Conservation (phyloP, 2,797 vertebrate genomes). For the Alauda arvensis region DNA sequence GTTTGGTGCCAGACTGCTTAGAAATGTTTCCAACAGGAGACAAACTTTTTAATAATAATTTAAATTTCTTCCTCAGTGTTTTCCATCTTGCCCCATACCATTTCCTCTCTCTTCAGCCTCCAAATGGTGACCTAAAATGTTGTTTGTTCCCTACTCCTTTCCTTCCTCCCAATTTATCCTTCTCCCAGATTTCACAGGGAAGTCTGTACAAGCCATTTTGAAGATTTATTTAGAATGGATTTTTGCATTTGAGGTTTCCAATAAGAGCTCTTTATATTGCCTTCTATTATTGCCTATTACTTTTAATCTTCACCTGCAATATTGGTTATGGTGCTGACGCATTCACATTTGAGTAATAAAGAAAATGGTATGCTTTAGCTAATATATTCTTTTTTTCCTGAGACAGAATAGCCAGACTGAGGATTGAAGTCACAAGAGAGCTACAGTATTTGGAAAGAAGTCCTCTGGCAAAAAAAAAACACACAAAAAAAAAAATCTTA, state of each 20-base stretch:
- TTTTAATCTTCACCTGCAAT: conserved; percentile 8
- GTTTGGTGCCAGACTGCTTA: conserved; percentile 3
- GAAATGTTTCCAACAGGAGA: conserved; percentile 14
- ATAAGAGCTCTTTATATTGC: not conserved
- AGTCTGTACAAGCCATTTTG: not conserved
- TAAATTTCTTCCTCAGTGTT: not conserved
- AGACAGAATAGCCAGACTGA: not conserved
- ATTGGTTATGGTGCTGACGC: not conserved
- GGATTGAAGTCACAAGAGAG: not conserved
- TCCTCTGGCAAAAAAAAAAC: not conserved
- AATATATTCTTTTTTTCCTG: not conserved
- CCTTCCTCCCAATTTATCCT: not conserved
- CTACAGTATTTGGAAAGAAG: not conserved
- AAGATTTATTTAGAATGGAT: conserved; percentile 17
- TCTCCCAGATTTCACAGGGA: not conserved
- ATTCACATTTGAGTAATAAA: not conserved
- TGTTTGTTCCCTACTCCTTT: conserved; percentile 26
- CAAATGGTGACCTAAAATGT: not conserved
- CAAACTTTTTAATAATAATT: conserved; percentile 30
- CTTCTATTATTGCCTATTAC: not conserved
- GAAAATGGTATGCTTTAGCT: not conserved
- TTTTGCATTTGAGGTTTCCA: conserved; percentile 12
- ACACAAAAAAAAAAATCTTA: not conserved
- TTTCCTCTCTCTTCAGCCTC: conserved; percentile 1
- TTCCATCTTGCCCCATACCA: not conserved